Evolutionary conservation across 2,797 vertebrate genomes (phyloP), one percentile per base, ranked within the genome.

Genomic region (Manis crassicaudata): DNA sequence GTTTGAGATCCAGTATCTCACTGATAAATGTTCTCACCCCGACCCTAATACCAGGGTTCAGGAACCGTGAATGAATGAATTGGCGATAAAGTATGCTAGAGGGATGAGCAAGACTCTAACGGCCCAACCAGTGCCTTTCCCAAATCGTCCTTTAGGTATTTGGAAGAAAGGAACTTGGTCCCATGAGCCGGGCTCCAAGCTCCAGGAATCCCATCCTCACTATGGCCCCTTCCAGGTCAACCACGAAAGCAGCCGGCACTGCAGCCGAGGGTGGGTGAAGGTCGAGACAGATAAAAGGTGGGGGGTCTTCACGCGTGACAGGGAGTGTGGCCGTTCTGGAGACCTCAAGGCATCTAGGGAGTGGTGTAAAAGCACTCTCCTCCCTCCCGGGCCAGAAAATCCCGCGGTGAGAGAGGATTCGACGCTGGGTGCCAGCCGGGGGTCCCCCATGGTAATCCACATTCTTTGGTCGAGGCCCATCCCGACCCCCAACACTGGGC

Each of bases 1-100:
- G 81, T 82, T 80, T 90, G 92, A 95, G 54, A 80, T 81, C 93
- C 27, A 72, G 40, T 80, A 43, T 43, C 90, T 94, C 91, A 86
- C 56, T 72, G 65, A 37, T 92, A 73, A 94, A 72, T 40, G n/a
- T 29, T 27, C n/a, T 4, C 43, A 60, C 4, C 40, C 37, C 6
- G 17, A 52, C 21, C 17, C 37, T 8, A 6, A 21, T 50, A 60
- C 60, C 56, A 76, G 81, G 63, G 32, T 35, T 92, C 43, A 50
- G 37, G 11, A 84, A 58, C 63, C 8, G 18, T 52, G 20, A 93
- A 76, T 93, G 75, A 92, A 75, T 80, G 35, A 67, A 60, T 72
- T 6, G 17, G 75, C 79, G 67, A 54, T 75, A 58, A 46, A 27
- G 20, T 77, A 16, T 0, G 0, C 4, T 18, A 73, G 8, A 90